Conservation (phyloP, 2,888 invertebrate genomes). For the Cephalotes varians region DNA sequence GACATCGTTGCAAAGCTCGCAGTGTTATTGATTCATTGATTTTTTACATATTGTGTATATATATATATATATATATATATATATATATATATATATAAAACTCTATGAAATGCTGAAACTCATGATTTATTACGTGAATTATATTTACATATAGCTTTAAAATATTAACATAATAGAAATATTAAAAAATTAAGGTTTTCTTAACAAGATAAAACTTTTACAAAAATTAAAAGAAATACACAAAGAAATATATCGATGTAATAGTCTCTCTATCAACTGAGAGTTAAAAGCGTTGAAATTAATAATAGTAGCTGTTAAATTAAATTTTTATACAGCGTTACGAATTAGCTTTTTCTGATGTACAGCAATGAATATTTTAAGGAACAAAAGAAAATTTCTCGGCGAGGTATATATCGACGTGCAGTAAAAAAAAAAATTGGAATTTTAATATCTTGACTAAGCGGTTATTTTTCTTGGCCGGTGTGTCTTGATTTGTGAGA, state of each 20-base stretch:
- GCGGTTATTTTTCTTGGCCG: constrained; percentile 64
- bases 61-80: not conserved
- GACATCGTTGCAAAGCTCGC: not conserved
- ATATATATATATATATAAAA: too few relatives aligned
- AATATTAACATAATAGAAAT: not conserved
- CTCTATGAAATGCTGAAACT: too few relatives aligned
- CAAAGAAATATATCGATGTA: not conserved
- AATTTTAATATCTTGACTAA: constrained; percentile 72
- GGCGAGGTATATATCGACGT: constrained; percentile 31
- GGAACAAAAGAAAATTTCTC: constrained; percentile 56
- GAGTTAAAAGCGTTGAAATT: constrained; percentile 8
- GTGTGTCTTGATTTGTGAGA: constrained; percentile 56
- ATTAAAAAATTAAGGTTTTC: not conserved
- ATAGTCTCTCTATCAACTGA: not conserved
- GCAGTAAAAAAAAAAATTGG: constrained; percentile 47
- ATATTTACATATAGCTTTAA: not conserved
- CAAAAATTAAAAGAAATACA: not conserved
- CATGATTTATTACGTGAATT: not conserved
- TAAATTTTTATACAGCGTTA: constrained; percentile 9
- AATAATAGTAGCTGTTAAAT: constrained; percentile 15
- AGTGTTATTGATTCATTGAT: too few relatives aligned
- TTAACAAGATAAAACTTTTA: not conserved
- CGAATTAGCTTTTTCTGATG: not conserved
- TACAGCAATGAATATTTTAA: not conserved
- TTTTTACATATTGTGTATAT: too few relatives aligned